Base-by-base conservation (phyloP, 2,888 invertebrate species). In the Pharmacophagus antenor region DNA sequence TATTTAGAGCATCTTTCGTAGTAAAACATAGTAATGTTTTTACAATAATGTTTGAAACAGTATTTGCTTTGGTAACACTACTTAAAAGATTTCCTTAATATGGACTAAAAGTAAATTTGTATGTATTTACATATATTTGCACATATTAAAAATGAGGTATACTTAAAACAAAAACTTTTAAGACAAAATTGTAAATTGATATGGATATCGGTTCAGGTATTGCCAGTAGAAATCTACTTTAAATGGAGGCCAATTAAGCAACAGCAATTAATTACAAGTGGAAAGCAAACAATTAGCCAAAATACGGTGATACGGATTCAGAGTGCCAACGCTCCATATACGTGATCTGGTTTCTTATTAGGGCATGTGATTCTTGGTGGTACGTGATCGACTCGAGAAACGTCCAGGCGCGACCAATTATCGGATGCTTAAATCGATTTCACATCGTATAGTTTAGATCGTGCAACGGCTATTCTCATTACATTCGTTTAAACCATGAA, bases 271-370 rank as follows among this genome's bases (percentile, higher is more conserved):
- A 78, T 80, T 76, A 78, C 67, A 67, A 70, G 73, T 75, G 73
- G 75, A 80, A 80, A 81, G 79, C 73, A 76, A 77, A 79, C 77
- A 83, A 80, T 81, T 81, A 82, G 72, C 65, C 70, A 70, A 79
- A 82, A 74, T 76, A 65, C 71, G 76, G 75, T 70, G 72, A 80
- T 80, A 77, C 70, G 72, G 66, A 79, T 78, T 72, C 76, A 61
- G 59, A 47, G 61, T 52, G 64, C 67, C 67, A 67, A 63, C 76
- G 77, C 73, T 80, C 80, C 76, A 77, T 65, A 76, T 83, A 86
- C 86, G 85, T 86, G 86, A 71, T 61, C 23, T 20, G 80, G 49
- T 64, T 78, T 61, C 70, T 63, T 62, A 73, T 72, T 64, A 57
- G 62, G 65, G 70, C 68, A 71, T 79, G 79, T 72, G 79, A 80